A percentile compares a stretch with the other conserved stretches of the same genome.
Conservation (phyloP, 2,113 vertebrate genomes). For the Siniperca chuatsi region DNA sequence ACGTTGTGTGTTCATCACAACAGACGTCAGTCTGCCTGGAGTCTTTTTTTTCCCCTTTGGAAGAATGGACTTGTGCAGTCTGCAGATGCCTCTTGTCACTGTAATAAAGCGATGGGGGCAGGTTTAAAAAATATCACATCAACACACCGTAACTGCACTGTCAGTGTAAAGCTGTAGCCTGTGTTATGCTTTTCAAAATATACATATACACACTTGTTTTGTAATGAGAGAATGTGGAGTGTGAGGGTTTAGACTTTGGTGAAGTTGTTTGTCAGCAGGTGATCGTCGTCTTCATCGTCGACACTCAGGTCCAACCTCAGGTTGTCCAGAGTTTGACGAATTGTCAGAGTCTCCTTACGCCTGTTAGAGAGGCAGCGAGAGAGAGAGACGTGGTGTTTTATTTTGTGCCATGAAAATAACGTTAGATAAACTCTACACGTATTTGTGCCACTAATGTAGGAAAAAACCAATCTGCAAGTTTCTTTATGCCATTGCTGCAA, state of each 20-base stretch:
- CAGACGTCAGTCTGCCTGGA: no score
- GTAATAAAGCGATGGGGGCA: background rate
- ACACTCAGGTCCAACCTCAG: slow-evolving; percentile 79
- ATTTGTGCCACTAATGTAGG: background rate
- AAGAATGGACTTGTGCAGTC: background rate
- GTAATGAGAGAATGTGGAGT: background rate
- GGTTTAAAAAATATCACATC: background rate
- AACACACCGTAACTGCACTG: background rate
- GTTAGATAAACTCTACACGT: background rate
- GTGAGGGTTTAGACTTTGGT: slow-evolving; percentile 60
- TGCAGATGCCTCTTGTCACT: background rate
- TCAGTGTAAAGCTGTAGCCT: no score
- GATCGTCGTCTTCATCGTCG: slow-evolving; percentile 72
- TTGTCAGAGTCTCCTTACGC: slow-evolving; percentile 77
- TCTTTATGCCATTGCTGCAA: background rate
- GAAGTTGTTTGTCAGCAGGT: background rate
- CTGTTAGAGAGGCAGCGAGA: slow-evolving; percentile 49
- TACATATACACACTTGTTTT: background rate
- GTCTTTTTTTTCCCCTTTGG: background rate
- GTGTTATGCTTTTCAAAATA: background rate
- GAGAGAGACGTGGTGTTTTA: background rate
- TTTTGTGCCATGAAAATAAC: background rate
- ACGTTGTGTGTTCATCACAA: no score
- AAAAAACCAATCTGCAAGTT: background rate
- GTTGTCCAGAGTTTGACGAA: slow-evolving; percentile 82